phyloP scores from a whole-genome alignment of 2,113 vertebrate species.

The Antechinus stuartii region DNA sequence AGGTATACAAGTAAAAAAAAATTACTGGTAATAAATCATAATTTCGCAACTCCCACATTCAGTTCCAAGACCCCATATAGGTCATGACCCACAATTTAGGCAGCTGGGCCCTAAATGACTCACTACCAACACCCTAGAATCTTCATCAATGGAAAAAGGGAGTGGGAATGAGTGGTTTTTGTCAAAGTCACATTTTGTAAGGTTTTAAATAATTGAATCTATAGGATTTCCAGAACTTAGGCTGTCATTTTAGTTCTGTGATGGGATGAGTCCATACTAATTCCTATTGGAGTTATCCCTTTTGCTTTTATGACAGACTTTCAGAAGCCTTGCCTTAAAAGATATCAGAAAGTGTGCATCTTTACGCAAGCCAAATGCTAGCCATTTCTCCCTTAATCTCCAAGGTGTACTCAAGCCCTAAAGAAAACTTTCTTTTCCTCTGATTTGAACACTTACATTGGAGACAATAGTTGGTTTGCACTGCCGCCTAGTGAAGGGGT shows the following conservation, averaged over 20 bases:
- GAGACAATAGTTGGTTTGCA: constrained; percentile 99
- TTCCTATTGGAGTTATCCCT: background rate
- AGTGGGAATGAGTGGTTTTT: constrained; percentile 1
- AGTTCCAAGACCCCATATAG: too few species aligned
- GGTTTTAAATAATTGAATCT: background rate
- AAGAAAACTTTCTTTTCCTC: constrained; percentile 49
- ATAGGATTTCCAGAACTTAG: background rate
- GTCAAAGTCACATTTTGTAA: background rate
- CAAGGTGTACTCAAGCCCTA: constrained; percentile 59
- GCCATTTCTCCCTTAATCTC: constrained; percentile 64
- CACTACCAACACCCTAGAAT: background rate
- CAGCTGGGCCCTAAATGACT: background rate
- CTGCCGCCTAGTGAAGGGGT: constrained; percentile 97
- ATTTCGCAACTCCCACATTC: too few species aligned
- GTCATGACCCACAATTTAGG: too few species aligned
- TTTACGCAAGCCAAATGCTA: constrained; percentile 64
- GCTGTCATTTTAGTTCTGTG: background rate
- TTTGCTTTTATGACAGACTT: constrained; percentile 53
- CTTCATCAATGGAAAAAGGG: constrained; percentile 27
- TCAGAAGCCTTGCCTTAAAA: constrained; percentile 53
- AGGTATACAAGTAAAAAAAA: too few species aligned
- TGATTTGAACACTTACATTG: constrained; percentile 89
- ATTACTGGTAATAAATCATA: too few species aligned
- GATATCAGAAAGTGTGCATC: constrained; percentile 57
- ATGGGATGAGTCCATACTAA: background rate